Evolutionary conservation across 92 coral and sea anemone genomes (phyloP).

Genomic region (Micromussa lordhowensis): DNA sequence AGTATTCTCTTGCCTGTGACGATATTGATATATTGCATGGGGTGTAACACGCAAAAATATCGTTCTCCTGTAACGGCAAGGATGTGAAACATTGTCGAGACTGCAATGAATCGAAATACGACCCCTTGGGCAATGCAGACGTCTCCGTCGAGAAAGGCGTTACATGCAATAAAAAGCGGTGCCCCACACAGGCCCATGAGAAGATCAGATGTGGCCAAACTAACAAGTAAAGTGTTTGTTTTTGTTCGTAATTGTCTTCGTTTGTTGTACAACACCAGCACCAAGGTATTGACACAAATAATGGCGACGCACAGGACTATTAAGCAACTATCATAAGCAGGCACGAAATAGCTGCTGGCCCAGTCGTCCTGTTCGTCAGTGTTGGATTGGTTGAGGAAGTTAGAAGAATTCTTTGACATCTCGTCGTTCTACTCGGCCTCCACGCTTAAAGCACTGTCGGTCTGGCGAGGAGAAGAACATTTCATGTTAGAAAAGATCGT

Average conservation of each 20-base stretch:
- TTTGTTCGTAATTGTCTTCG: constrained; percentile 69
- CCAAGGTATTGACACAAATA: constrained; percentile 54
- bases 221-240: constrained; percentile 72
- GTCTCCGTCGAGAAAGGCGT: constrained; percentile 42
- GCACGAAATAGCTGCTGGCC: constrained; percentile 45
- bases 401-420: background rate
- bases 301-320: constrained; percentile 59
- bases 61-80: constrained; percentile 89
- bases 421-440: background rate
- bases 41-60: constrained; percentile 82
- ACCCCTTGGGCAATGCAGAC: constrained; percentile 76
- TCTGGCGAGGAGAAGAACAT: background rate
- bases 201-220: constrained; percentile 73
- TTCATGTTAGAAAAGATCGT: background rate
- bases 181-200: constrained; percentile 77
- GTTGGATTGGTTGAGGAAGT: background rate
- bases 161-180: constrained; percentile 73
- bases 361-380: background rate
- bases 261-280: constrained; percentile 57
- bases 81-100: constrained; percentile 92
- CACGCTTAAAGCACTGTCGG: background rate
- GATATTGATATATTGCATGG: constrained; percentile 74
- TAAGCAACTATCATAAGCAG: constrained; percentile 64
- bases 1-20: constrained; percentile 76
- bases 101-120: constrained; percentile 81